Evolutionary conservation across 2,797 vertebrate genomes (phyloP).

Genomic region (Trachurus trachurus): DNA sequence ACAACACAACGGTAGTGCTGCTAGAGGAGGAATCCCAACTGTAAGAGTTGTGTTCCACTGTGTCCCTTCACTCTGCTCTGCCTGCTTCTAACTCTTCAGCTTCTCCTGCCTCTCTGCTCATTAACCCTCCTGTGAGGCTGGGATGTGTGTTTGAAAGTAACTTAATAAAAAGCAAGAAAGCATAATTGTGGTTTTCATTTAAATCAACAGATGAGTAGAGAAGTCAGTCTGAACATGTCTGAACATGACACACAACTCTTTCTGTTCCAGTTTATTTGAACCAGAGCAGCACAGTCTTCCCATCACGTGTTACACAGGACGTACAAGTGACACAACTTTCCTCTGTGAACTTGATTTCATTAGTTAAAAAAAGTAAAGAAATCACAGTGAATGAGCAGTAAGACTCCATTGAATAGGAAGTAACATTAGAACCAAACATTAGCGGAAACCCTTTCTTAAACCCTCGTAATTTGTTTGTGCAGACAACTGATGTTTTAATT

Average conservation of each 20-base stretch:
- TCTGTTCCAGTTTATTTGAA: slow-evolving; percentile 28
- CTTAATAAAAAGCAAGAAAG: slow-evolving; percentile 69
- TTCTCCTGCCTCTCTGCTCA: slow-evolving; percentile 32
- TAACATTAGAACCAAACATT: neutral
- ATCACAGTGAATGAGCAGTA: neutral
- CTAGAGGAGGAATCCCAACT: neutral
- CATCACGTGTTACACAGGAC: neutral
- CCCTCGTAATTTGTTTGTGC: neutral
- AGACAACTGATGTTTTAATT: slow-evolving; percentile 9
- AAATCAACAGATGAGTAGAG: neutral
- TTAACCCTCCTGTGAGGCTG: slow-evolving; percentile 55
- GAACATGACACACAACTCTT: neutral
- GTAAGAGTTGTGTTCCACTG: slow-evolving; percentile 8
- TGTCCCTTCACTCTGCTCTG: slow-evolving; percentile 11
- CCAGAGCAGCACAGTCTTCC: slow-evolving; percentile 17
- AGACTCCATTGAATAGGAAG: slow-evolving; percentile 7
- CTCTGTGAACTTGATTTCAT: slow-evolving; percentile 25
- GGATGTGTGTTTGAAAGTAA: slow-evolving; percentile 21
- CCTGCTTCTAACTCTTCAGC: slow-evolving; percentile 45
- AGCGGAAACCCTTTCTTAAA: neutral
- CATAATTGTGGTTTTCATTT: slow-evolving; percentile 41
- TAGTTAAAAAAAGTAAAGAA: slow-evolving; percentile 1
- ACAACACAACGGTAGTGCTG: no score
- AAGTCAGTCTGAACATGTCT: neutral
- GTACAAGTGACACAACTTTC: neutral